Conservation (phyloP, 1,140 invertebrate species). For the Telenomus remus region DNA sequence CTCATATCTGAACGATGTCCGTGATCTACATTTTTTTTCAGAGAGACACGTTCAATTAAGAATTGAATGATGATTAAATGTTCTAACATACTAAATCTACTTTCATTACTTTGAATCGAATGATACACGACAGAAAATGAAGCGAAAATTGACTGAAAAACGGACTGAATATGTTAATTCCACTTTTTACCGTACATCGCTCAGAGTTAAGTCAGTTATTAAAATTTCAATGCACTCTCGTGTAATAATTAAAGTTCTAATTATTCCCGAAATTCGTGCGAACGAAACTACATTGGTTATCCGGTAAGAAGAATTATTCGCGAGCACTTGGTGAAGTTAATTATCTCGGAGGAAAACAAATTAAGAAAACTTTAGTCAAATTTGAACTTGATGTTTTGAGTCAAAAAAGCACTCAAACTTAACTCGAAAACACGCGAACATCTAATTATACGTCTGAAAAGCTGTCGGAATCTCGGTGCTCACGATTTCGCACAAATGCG, state of each 20-base stretch:
- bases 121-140: too few species aligned
- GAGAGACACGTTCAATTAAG: too few species aligned
- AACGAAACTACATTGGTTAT: conserved; percentile 1
- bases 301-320: not conserved
- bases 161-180: not conserved
- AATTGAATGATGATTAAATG: too few species aligned
- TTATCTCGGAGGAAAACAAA: not conserved
- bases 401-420: not conserved
- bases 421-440: not conserved
- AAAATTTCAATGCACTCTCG: not conserved
- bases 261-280: not conserved
- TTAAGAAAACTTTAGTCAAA: not conserved
- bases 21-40: too few species aligned
- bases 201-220: not conserved
- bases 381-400: not conserved
- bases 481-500: conserved; percentile 29
- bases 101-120: too few species aligned
- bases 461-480: conserved; percentile 12
- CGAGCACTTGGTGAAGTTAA: not conserved
- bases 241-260: not conserved
- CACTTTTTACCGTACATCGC: conserved; percentile 2
- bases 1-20: too few species aligned
- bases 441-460: conserved; percentile 22
- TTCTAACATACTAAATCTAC: too few species aligned
- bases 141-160: not conserved